Percentiles rank a stretch among this genome's conserved stretches.
Conservation (phyloP, 2,113 vertebrate species). For the Melierax canorus region DNA sequence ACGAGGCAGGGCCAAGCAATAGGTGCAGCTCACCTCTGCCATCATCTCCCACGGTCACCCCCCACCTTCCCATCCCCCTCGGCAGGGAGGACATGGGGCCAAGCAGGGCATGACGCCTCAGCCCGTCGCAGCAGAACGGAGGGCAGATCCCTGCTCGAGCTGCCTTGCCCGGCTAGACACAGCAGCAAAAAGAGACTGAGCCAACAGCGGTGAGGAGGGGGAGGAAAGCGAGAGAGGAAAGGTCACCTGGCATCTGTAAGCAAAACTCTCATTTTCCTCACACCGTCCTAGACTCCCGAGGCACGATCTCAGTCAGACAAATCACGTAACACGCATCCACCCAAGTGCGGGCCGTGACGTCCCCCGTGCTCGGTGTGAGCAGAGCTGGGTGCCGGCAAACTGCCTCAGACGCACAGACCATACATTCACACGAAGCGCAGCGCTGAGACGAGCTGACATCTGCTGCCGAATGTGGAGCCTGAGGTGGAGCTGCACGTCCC, state of each 20-base stretch:
- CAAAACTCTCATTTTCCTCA: accelerated
- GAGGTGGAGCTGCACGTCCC: background rate
- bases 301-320: accelerated
- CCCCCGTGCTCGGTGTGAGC: accelerated
- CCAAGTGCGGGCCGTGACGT: accelerated
- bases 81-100: accelerated
- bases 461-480: background rate
- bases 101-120: accelerated
- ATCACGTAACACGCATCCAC: accelerated
- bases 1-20: background rate
- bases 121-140: accelerated
- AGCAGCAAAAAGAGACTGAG: accelerated
- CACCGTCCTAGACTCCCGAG: too few species aligned
- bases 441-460: background rate
- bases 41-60: accelerated
- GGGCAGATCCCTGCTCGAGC: accelerated
- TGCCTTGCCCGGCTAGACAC: accelerated
- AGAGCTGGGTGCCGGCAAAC: accelerated
- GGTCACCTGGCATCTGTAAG: accelerated
- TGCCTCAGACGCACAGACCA: accelerated
- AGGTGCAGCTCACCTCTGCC: background rate
- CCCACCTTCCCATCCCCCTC: background rate
- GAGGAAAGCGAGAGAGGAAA: background rate
- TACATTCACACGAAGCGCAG: accelerated
- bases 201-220: background rate